A percentile compares a stretch with the other conserved stretches of the same genome.
phyloP scores from a whole-genome alignment of 2,888 invertebrate genomes.

The Catocala nupta region DNA sequence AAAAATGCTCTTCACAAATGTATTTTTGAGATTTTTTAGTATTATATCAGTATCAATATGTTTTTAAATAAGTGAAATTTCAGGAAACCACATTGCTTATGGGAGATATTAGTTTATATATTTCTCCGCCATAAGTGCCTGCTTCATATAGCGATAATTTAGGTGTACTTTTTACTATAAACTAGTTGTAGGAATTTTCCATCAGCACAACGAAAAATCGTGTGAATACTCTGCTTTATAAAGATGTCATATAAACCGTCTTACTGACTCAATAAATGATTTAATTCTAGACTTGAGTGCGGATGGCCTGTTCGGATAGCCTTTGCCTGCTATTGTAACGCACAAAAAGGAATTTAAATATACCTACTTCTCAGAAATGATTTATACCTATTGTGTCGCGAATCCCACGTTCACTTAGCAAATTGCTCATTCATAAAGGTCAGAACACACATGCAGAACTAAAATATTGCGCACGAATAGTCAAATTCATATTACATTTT shows the following conservation, averaged over 20 bases:
- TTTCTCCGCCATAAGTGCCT: conserved; percentile 76
- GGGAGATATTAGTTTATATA: conserved; percentile 39
- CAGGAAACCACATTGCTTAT: conserved; percentile 31
- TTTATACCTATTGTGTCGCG: conserved; percentile 3
- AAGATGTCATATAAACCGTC: conserved; percentile 8
- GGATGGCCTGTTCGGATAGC: background rate
- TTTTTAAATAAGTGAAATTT: conserved; percentile 25
- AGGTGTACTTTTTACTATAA: conserved; percentile 44
- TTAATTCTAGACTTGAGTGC: background rate
- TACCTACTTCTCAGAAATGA: conserved; percentile 1
- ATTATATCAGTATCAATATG: conserved; percentile 53
- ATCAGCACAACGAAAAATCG: conserved; percentile 52
- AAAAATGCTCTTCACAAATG: conserved; percentile 32
- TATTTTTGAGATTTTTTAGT: conserved; percentile 55
- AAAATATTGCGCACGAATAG: background rate
- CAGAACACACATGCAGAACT: background rate
- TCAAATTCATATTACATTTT: no score
- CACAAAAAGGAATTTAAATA: background rate
- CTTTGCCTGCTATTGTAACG: conserved; percentile 1
- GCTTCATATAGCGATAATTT: conserved; percentile 62
- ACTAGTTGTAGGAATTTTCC: conserved; percentile 47
- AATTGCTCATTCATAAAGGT: background rate
- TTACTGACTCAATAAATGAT: background rate
- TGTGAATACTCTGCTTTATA: conserved; percentile 42
- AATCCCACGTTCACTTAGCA: conserved; percentile 4